A percentile compares a stretch with the other conserved stretches of the same genome.
phyloP scores from a whole-genome alignment of 2,888 invertebrate genomes.

The Cinara cedri region DNA sequence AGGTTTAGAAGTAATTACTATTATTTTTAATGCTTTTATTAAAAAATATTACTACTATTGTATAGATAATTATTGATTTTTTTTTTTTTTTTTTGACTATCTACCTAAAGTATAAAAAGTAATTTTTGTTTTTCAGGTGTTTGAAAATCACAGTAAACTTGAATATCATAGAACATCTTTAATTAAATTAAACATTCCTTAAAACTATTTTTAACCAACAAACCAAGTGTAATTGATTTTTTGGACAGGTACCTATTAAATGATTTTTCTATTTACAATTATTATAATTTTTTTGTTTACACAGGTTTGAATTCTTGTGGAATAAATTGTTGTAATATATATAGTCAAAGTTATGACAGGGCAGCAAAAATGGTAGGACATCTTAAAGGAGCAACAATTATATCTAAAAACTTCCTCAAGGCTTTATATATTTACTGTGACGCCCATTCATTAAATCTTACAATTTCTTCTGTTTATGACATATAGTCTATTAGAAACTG shows the following conservation, averaged over 20 bases:
- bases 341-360: not conserved
- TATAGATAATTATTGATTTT: not conserved
- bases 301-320: slow-evolving; percentile 2
- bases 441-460: not conserved
- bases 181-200: not conserved
- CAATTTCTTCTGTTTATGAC: not conserved
- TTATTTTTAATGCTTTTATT: slow-evolving; percentile 3
- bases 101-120: not conserved
- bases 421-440: slow-evolving; percentile 12
- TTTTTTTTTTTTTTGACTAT: not conserved
- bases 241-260: not conserved
- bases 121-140: not conserved
- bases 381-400: not conserved
- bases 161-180: slow-evolving; percentile 15
- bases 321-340: no score
- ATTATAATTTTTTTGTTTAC: not conserved
- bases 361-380: not conserved
- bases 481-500: not conserved
- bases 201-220: not conserved
- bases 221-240: not conserved
- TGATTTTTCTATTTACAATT: no score
- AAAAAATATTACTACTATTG: not conserved
- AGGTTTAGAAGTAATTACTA: slow-evolving; percentile 15
- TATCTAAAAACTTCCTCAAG: no score
- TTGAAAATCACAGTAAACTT: no score